Evolutionary conservation across 2,797 vertebrate genomes (phyloP), one percentile per base, ranked within the genome.

Genomic region (Melanotaenia pygmaea): DNA sequence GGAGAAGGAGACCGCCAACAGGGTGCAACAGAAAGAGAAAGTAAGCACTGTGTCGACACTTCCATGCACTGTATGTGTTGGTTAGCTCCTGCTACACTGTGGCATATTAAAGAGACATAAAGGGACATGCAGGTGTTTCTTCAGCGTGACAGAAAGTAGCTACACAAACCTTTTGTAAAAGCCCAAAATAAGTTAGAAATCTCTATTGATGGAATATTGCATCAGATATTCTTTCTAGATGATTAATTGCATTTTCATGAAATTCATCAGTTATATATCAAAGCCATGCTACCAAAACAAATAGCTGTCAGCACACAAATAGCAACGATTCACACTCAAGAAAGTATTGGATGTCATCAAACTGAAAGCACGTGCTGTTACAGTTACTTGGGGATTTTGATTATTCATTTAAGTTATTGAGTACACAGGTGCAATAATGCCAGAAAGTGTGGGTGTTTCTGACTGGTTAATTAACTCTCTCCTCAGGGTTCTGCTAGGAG

Each of bases 1-100:
- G 72, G 93, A 96, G 57, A 96, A 90, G 76, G 94, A 96, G 74
- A 77, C 74, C 1, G 66, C 91, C n/a, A 79, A 86, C 26, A 96
- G 96, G 93, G 90, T 93, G 32, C 91, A 90, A 72, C 94, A 96
- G 76, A 97, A 96, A 89, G 88, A 94, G 56, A 88, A 88, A 80
- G 94, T 94, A 90, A 88, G 70, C 35, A 53, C 16, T 9, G 16
- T 18, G 3, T 24, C 51, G 40, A 26, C 47, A 56, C 59, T 45
- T 56, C 30, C 6, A 35, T 62, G 51, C 57, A 54, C 2, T 30
- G 2, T 67, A 16, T 40, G 18, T 38, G 16, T 61, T 30, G 0
- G 16, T 51, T 28, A 54, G 38, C 5, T 76, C n/a, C 35, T 60
- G 24, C 16, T 43, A 59, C 60, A 34, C 22, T 57, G 40, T 1